Conservation (phyloP, 2,888 invertebrate genomes). For the Mesoligia furuncula region DNA sequence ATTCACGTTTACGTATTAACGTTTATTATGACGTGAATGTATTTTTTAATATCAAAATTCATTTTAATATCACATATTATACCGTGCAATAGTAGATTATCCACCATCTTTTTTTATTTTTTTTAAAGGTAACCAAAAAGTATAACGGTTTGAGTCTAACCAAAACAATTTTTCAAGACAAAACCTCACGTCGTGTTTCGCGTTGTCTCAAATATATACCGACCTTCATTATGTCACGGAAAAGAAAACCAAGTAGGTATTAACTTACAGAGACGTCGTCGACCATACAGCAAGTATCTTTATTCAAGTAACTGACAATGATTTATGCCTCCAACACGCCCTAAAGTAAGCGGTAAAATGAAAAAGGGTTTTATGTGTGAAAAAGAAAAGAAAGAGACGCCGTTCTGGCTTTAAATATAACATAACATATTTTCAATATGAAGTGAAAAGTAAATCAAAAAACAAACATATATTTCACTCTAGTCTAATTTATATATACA, state of each 20-base stretch:
- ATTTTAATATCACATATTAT: background rate
- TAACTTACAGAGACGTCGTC: constrained; percentile 60
- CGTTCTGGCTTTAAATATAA: background rate
- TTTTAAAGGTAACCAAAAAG: background rate
- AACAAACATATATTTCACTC: constrained; percentile 6
- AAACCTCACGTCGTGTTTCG: constrained; percentile 40
- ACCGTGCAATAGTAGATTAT: background rate
- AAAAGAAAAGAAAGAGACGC: background rate
- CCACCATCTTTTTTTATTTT: background rate
- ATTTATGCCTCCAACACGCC: constrained; percentile 32
- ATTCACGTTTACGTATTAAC: background rate
- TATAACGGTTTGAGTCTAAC: background rate
- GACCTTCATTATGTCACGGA: constrained; percentile 53
- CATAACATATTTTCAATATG: background rate
- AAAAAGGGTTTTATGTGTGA: background rate
- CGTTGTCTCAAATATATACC: constrained; percentile 38
- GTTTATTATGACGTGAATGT: background rate
- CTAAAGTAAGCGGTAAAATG: constrained; percentile 32
- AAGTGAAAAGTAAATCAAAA: constrained; percentile 28
- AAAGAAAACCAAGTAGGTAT: constrained; percentile 52
- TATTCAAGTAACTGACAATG: constrained; percentile 47
- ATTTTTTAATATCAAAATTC: background rate
- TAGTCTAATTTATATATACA: constrained; percentile 31
- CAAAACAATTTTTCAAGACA: constrained; percentile 20
- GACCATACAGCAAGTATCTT: constrained; percentile 47